phyloP scores from a whole-genome alignment of 2,797 vertebrate genomes.

The Zalophus californianus region DNA sequence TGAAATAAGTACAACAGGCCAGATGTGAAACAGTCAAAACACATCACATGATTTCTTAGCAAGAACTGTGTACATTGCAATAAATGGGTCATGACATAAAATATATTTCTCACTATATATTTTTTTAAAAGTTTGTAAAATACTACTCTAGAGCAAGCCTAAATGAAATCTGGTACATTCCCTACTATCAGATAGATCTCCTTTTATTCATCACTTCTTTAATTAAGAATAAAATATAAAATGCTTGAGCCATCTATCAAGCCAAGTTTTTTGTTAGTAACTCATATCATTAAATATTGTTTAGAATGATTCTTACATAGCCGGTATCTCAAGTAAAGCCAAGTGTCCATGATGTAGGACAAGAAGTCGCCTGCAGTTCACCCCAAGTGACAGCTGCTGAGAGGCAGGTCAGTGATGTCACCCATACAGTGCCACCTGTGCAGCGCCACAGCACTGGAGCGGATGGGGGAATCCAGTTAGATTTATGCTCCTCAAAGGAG shows the following conservation, averaged over 20 bases:
- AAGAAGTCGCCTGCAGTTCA: not conserved
- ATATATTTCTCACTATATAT: not conserved
- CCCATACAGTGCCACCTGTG: not conserved
- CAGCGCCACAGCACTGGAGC: not conserved
- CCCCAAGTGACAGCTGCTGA: not conserved
- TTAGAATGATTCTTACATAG: not conserved
- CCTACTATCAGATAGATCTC: not conserved
- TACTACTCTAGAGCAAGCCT: not conserved
- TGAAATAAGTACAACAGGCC: conserved; percentile 25
- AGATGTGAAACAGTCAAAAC: not conserved
- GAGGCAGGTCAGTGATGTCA: not conserved
- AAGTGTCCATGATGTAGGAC: not conserved
- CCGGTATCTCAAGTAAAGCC: conserved; percentile 1
- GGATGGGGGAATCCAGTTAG: not conserved
- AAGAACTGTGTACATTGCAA: not conserved
- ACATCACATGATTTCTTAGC: not conserved
- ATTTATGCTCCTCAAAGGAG: not conserved
- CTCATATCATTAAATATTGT: not conserved
- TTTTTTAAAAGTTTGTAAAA: conserved; percentile 25
- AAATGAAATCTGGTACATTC: not conserved
- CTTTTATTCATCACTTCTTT: conserved; percentile 43
- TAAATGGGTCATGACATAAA: conserved; percentile 3
- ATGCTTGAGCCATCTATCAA: not conserved
- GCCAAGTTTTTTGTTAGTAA: not conserved
- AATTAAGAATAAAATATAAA: conserved; percentile 42